Conservation (phyloP, 1,140 invertebrate genomes). For the Drosophila ogumai region DNA sequence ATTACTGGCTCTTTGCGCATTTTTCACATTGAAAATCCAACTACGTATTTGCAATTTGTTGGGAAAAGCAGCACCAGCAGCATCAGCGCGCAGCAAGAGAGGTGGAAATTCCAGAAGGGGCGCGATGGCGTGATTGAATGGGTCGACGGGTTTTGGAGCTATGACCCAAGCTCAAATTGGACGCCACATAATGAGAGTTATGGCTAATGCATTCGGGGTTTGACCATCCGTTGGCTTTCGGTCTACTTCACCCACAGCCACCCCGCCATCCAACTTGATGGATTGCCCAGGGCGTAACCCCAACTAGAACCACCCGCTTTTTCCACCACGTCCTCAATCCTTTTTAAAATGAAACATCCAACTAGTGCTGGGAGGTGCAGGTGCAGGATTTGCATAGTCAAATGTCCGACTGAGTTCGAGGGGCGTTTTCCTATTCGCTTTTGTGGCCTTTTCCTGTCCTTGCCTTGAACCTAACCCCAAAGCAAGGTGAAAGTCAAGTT, state of each 20-base stretch:
- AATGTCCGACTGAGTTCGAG: conserved; percentile 30
- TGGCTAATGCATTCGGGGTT: conserved; percentile 70
- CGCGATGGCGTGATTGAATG: conserved; percentile 77
- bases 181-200: conserved; percentile 75
- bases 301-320: conserved; percentile 15
- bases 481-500: conserved; percentile 58
- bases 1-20: conserved; percentile 12
- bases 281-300: conserved; percentile 51
- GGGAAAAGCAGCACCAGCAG: conserved; percentile 10
- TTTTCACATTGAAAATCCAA: conserved; percentile 56
- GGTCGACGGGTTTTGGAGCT: conserved; percentile 46
- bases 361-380: conserved; percentile 52
- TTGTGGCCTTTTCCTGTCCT: conserved; percentile 49
- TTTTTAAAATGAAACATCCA: conserved; percentile 68
- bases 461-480: conserved; percentile 28
- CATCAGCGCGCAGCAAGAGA: not conserved
- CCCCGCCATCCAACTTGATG: conserved; percentile 44
- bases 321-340: not conserved
- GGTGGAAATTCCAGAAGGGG: conserved; percentile 24
- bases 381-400: conserved; percentile 64
- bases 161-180: conserved; percentile 14
- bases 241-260: conserved; percentile 9
- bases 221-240: conserved; percentile 36
- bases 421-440: conserved; percentile 19
- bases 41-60: conserved; percentile 72